Percentiles rank a stretch among this genome's conserved stretches.
Evolutionary conservation across 1,140 invertebrate species (phyloP).

Genomic region (Lysiphlebus fabarum): DNA sequence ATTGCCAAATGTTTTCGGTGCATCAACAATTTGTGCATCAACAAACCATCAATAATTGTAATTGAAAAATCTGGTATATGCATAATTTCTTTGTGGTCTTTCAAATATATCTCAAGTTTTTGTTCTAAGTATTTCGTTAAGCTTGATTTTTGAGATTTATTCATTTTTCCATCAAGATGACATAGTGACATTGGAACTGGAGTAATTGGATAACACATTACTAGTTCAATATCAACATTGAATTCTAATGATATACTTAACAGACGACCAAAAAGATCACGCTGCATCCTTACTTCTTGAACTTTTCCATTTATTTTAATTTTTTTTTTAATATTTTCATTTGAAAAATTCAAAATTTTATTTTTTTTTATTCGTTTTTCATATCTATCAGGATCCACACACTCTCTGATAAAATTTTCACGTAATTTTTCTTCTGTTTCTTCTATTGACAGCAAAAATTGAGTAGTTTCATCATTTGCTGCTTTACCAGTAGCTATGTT

Average conservation of each 20-base stretch:
- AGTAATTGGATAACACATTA: slow-evolving; percentile 29
- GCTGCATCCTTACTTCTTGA: slow-evolving; percentile 27
- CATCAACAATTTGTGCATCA: slow-evolving; percentile 27
- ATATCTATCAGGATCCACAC: slow-evolving; percentile 20
- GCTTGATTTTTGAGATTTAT: slow-evolving; percentile 37
- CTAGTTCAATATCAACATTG: slow-evolving; percentile 25
- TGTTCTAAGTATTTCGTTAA: slow-evolving; percentile 34
- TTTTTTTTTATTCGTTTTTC: slow-evolving; percentile 25
- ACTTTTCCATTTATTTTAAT: slow-evolving; percentile 23
- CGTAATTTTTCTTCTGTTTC: slow-evolving; percentile 17
- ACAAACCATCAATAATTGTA: slow-evolving; percentile 30
- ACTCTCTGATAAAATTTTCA: slow-evolving; percentile 27
- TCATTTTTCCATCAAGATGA: slow-evolving; percentile 39
- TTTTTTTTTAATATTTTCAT: slow-evolving; percentile 18
- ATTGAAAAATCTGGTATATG: too few relatives aligned
- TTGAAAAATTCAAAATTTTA: slow-evolving; percentile 21
- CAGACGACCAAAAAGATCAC: slow-evolving; percentile 34
- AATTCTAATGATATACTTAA: slow-evolving; percentile 30
- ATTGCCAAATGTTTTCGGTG: slow-evolving; percentile 30
- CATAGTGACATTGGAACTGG: slow-evolving; percentile 37
- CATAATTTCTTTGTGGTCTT: too few relatives aligned
- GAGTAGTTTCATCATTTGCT: slow-evolving; percentile 2
- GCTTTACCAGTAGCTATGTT: slow-evolving; percentile 31
- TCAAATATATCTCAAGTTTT: slow-evolving; percentile 4
- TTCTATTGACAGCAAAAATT: slow-evolving; percentile 26